A percentile compares a stretch with the other conserved stretches of the same genome.
Conservation (phyloP, 2,797 vertebrate genomes). For the Melanotaenia pygmaea region DNA sequence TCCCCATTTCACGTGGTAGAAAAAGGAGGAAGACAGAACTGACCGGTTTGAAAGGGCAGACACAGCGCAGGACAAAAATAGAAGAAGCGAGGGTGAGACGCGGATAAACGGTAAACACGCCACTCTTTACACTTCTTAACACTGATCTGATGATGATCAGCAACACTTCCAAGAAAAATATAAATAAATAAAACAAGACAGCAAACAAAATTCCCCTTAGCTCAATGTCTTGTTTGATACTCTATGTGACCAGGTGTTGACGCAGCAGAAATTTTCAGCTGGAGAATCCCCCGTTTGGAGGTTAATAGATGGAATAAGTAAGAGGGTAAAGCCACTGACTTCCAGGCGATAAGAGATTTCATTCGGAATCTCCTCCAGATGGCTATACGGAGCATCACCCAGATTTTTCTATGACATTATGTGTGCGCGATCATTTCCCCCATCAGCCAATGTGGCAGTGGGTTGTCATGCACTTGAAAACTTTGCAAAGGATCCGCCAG, state of each 20-base stretch:
- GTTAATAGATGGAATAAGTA: conserved; percentile 81
- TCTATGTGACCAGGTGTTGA: conserved; percentile 89
- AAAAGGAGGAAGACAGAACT: conserved; percentile 90
- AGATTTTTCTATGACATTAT: conserved; percentile 34
- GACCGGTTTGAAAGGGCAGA: conserved; percentile 84
- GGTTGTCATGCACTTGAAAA: conserved; percentile 57
- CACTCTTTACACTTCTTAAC: conserved; percentile 65
- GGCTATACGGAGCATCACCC: conserved; percentile 57
- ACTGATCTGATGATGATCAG: conserved; percentile 62
- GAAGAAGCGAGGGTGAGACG: conserved; percentile 41
- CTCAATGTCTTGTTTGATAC: conserved; percentile 69
- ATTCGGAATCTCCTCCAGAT: conserved; percentile 70
- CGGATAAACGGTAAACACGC: conserved; percentile 58
- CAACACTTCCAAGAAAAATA: conserved; percentile 39
- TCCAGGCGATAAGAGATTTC: conserved; percentile 63
- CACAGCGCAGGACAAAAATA: conserved; percentile 54
- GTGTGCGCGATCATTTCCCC: conserved; percentile 33
- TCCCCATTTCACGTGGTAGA: conserved; percentile 68
- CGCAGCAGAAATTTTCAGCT: conserved; percentile 95
- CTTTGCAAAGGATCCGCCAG: conserved; percentile 57
- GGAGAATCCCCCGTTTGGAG: conserved; percentile 91
- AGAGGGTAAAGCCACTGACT: conserved; percentile 79
- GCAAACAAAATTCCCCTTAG: conserved; percentile 54
- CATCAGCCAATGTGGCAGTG: conserved; percentile 25
- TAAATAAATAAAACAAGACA: background rate